Base-by-base conservation (phyloP, 2,797 vertebrate genomes). In the Arnoldichthys spilopterus region DNA sequence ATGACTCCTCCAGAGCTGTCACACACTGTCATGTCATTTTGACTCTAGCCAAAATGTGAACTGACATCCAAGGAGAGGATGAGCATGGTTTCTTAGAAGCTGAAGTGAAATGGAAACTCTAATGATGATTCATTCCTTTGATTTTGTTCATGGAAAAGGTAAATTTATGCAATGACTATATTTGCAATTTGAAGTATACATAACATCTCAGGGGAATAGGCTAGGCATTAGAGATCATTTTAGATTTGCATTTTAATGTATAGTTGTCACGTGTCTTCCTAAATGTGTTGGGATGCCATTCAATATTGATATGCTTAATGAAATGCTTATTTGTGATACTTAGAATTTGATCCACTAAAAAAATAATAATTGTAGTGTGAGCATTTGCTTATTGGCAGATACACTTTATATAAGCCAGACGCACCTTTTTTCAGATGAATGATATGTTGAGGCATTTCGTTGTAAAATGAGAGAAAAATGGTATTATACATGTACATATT, bases 1-100 rank as follows among this genome's bases (percentile, higher is more conserved):
- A 82, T 83, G 84, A 89, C 87, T 87, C 82, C 87, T 86, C 85
- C 51, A 68, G 83, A 59, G 85, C 86, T 91, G 90, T 93, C 92
- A 89, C 73, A 80, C 78, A 73, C 61, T 76, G 87, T 91, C 82
- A 86, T 43, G 75, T 92, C 90, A 90, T 79, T 66, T 86, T 81
- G 77, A 72, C 49, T 81, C n/a, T 11, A 9, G 75, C 79, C 64
- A 51, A 68, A 71, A 77, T 77, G 45, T 73, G 81, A 89, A 83
- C 58, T 82, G 85, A 87, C 86, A 83, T 77, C 51, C 68, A 78
- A 81, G 62, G 37, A 78, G 72, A 43, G 81, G 20, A 34, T 61
- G 62, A 78, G 40, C 62, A 74, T 66, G 58, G 54, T 68, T 76
- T 79, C 72, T 32, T 67, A 80, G 37, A 74, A 20, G 71, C 63